phyloP scores from a whole-genome alignment of 2,797 vertebrate species.

The Smutsia temminckii region DNA sequence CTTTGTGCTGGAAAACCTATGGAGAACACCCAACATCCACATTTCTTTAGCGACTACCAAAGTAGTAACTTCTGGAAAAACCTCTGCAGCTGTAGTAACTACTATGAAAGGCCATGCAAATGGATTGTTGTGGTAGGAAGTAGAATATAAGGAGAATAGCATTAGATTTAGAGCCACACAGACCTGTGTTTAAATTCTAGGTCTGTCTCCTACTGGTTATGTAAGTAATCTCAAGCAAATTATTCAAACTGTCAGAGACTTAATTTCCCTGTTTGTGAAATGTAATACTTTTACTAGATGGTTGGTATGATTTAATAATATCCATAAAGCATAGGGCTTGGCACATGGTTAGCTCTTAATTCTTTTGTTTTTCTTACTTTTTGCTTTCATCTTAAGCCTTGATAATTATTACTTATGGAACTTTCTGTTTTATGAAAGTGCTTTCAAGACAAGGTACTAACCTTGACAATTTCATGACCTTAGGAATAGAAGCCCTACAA shows the following conservation, averaged over 20 bases:
- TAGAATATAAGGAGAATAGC: background rate
- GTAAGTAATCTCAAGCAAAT: background rate
- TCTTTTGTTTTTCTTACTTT: background rate
- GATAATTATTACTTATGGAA: conserved; percentile 7
- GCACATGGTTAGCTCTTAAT: background rate
- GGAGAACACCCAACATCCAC: background rate
- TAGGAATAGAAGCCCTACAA: background rate
- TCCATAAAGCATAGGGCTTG: background rate
- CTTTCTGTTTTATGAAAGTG: background rate
- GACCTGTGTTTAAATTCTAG: background rate
- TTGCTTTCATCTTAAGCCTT: background rate
- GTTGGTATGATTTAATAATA: background rate
- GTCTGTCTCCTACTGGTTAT: background rate
- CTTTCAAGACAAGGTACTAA: conserved; percentile 14
- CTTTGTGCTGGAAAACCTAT: background rate
- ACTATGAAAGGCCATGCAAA: background rate
- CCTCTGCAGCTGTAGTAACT: background rate
- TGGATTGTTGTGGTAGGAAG: background rate
- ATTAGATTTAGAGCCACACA: background rate
- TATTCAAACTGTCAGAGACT: background rate
- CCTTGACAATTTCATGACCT: background rate
- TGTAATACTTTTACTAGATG: background rate
- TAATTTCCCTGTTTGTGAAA: background rate
- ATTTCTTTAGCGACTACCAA: background rate
- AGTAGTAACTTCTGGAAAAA: background rate